Evolutionary conservation across 30 jellyfish, hydroid and myxozoan genomes (phyloP), one percentile per base, ranked within the genome.

Genomic region (Pseudorhiza aurosa): DNA sequence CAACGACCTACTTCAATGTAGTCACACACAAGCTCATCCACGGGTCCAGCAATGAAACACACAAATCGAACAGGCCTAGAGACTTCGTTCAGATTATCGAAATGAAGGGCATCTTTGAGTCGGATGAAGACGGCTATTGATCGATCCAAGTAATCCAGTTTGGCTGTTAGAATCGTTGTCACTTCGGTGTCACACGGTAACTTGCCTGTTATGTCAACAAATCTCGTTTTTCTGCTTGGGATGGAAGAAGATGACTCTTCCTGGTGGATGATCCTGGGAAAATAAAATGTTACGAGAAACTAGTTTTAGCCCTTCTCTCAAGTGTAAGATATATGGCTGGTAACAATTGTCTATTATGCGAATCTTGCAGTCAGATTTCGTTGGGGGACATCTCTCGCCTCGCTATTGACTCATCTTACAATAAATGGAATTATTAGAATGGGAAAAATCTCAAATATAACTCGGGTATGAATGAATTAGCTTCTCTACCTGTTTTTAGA

Each of bases 11-110:
- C 35, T 56, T 88, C 82, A 36, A 51, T 72, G 59, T 67, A 81
- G 28, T 88, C 95, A 24, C 49, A 42, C 14, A 37, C 22, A 9
- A 31, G 45, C n/a, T 81, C 93, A 11, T 15, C 35, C 26, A 22
- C 71, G 1, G 97, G 90, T 15, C 91, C 95, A 26, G 82, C 85
- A 40, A 88, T 62, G 68, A 88, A 49, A 39, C 76, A 81, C 11
- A 88, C 32, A 53, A 81, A 81, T 21, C 91, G 87, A 4, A 82
- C 97, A 24, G 97, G 97, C 49, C 84, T 17, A 1, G 82, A 21
- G 37, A 80, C 75, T 33, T 88, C 95, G 62, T 88, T 68, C 80
- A 88, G 46, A 30, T 81, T 72, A 2, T 82, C 91, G 18, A 88
- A 60, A 37, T 27, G 46, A 10, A 60, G 27, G 15, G 90, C 77